Base-by-base conservation (phyloP, 2,113 vertebrate species). In the Picathartes gymnocephalus region DNA sequence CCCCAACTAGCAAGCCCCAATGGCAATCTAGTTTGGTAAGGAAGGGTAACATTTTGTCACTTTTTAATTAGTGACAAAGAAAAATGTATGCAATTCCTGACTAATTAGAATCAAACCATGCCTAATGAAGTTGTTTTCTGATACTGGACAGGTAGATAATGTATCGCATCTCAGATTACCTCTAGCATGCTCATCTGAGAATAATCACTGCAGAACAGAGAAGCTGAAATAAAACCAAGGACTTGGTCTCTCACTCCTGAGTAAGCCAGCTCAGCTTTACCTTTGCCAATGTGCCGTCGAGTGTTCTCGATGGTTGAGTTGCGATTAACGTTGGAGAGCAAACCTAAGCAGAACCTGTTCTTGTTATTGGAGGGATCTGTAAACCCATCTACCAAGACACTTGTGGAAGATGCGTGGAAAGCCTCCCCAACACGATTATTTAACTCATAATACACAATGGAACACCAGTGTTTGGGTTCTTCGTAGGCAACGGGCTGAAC, bases 271-370 rank as follows among this genome's bases (percentile, higher is more conserved):
- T 10, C 12, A 68, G 39, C 12, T 91, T 95, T 98, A 99, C 99
- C 99, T 99, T 99, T 99, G 90, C 99, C 99, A 77, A 99, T 99
- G 94, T 99, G 99, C 81, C 99, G 97, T 13, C 99, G 98, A 16
- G 99, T 99, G 97, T 99, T 99, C 97, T 99, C 99, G 33, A 99
- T 99, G 5, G 99, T 99, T 2, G 99, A 99, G 97, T 99, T 99
- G 85, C 99, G 99, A 96, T 99, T 99, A 47, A 99, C 99, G 2
- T 99, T 99, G 90, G 99, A 99, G 85, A 99, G 98, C 88, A 99
- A 98, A 25, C 99, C 99, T 91, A 99, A 98, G 97, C 99, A 99
- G 98, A 99, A 99, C 93, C 99, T 98, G 97, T 99, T 99, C 95
- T 99, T 99, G 96, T 99, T 99, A 96, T 99, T 99, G 53, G 99